Evolutionary conservation across 1,140 invertebrate genomes (phyloP).

Genomic region (Dolichoris vasculosae): DNA sequence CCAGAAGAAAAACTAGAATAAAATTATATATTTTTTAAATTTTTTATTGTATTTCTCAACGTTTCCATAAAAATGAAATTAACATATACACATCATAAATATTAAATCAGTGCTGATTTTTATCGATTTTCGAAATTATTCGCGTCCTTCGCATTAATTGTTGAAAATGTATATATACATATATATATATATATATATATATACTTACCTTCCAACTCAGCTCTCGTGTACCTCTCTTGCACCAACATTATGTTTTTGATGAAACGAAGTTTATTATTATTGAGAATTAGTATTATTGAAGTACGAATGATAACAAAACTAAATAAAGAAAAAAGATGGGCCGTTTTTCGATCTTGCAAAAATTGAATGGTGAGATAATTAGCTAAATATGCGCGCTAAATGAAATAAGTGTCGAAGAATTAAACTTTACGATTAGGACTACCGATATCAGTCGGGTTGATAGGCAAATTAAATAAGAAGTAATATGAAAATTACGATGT

Average conservation of each 20-base stretch:
- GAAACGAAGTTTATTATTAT: too few relatives aligned
- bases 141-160: conserved; percentile 36
- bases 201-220: conserved; percentile 27
- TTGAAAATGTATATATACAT: conserved; percentile 24
- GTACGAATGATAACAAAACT: neutral
- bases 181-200: conserved; percentile 31
- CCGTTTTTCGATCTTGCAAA: neutral
- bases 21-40: neutral
- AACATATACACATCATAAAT: neutral
- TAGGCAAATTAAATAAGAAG: conserved; percentile 48
- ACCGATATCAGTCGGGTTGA: conserved; percentile 51
- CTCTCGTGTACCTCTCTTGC: conserved; percentile 23
- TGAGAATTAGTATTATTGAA: neutral
- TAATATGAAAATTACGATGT: conserved; percentile 58
- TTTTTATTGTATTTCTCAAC: neutral
- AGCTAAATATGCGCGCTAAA: conserved; percentile 48
- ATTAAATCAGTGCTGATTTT: conserved; percentile 28
- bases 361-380: conserved; percentile 8
- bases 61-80: neutral
- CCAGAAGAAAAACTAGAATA: neutral
- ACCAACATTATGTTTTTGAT: conserved; percentile 1
- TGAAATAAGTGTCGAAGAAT: conserved; percentile 51
- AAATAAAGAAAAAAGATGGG: conserved; percentile 1
- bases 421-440: conserved; percentile 5
- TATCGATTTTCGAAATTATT: conserved; percentile 32